Percentiles rank a stretch among this genome's conserved stretches.
Evolutionary conservation across 2,888 invertebrate genomes (phyloP).

Genomic region (Torymus auratus): DNA sequence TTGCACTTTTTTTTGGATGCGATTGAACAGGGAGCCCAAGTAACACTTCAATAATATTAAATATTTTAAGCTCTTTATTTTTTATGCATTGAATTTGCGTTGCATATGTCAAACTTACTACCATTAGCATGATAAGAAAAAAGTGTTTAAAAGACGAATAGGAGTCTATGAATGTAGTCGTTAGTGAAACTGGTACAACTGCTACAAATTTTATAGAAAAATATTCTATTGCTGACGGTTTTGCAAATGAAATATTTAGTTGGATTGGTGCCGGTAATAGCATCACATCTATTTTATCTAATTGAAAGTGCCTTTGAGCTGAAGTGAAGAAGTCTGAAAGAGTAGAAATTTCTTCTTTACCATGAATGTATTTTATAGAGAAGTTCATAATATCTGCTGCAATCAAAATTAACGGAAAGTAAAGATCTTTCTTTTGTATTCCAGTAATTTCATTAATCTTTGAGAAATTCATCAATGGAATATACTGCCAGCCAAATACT

Average conservation of each 20-base stretch:
- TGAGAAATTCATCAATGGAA: slow-evolving; percentile 7
- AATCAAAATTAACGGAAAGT: neutral
- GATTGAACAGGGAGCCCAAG: neutral
- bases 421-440: neutral
- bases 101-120: neutral
- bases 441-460: slow-evolving; percentile 7
- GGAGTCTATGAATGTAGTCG: neutral
- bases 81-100: neutral
- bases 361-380: slow-evolving; percentile 2
- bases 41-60: slow-evolving; percentile 8
- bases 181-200: slow-evolving; percentile 9
- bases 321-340: neutral
- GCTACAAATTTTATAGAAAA: neutral
- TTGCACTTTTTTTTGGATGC: neutral
- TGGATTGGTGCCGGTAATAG: neutral
- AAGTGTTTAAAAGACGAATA: neutral
- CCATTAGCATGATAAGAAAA: neutral
- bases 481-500: neutral
- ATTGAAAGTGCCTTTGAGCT: slow-evolving; percentile 7
- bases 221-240: neutral
- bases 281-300: neutral
- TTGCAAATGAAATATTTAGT: neutral
- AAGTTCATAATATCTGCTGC: slow-evolving; percentile 23
- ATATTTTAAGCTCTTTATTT: neutral
- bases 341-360: neutral